Percentiles rank a stretch among this genome's conserved stretches.
Conservation (phyloP, 1,140 invertebrate genomes). For the Tetraneura akinire region DNA sequence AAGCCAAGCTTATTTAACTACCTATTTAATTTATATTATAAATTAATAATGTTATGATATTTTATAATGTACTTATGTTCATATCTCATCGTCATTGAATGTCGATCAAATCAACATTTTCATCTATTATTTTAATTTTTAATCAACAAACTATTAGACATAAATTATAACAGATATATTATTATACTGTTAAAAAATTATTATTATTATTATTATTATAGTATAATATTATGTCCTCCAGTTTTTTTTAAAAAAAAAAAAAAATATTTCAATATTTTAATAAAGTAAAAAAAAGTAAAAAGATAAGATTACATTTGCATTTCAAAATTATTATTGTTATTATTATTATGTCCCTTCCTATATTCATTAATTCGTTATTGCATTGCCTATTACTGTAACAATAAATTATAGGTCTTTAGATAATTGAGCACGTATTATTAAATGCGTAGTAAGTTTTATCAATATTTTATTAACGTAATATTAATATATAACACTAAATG, state of each 20-base stretch:
- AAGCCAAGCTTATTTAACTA: constrained; percentile 41
- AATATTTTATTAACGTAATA: not conserved
- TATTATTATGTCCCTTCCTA: not conserved
- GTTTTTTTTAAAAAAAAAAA: too few species aligned
- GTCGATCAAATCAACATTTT: constrained; percentile 4
- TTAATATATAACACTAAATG: not conserved
- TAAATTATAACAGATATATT: constrained; percentile 32
- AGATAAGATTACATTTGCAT: constrained; percentile 19
- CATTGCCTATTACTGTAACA: not conserved
- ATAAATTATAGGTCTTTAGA: too few species aligned
- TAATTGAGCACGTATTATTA: not conserved
- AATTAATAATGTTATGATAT: constrained; percentile 21
- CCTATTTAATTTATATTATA: constrained; percentile 21
- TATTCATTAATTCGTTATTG: not conserved
- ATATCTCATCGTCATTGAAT: constrained; percentile 20
- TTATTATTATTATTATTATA: too few species aligned
- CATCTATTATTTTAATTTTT: constrained; percentile 14
- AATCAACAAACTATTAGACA: constrained; percentile 44
- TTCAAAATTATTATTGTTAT: constrained; percentile 9
- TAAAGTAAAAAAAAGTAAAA: constrained; percentile 35
- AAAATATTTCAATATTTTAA: constrained; percentile 37
- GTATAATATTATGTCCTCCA: constrained; percentile 28
- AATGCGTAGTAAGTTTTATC: constrained; percentile 33
- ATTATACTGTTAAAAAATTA: constrained; percentile 4
- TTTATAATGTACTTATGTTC: not conserved